phyloP scores from a whole-genome alignment of 1,140 invertebrate species.

The Muscidifurax raptorellus region DNA sequence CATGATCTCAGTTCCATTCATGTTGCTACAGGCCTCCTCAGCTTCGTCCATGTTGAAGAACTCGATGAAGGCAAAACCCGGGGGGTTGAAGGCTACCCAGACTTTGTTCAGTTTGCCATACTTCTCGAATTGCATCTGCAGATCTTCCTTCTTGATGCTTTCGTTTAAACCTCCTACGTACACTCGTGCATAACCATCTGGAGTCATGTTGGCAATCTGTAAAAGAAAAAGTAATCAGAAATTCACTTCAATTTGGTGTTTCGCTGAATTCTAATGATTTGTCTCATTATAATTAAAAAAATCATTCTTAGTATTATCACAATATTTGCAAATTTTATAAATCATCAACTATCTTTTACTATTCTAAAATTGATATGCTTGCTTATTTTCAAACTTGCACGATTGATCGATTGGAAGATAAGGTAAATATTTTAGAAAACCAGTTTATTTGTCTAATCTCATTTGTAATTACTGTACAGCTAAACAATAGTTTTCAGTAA shows the following conservation, averaged over 20 bases:
- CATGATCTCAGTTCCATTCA: constrained; percentile 91
- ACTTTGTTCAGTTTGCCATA: constrained; percentile 96
- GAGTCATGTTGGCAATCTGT: constrained; percentile 67
- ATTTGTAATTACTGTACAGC: neutral
- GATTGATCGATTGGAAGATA: no score
- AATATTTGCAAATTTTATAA: no score
- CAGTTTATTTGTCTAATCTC: neutral
- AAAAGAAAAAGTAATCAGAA: constrained; percentile 1
- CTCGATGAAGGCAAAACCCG: constrained; percentile 99
- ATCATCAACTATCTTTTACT: neutral
- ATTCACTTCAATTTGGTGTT: neutral
- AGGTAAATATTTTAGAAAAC: neutral
- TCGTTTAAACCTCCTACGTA: constrained; percentile 90
- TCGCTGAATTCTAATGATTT: no score
- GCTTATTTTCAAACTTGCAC: neutral
- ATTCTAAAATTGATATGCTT: neutral
- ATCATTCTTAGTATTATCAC: no score
- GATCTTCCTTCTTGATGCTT: constrained; percentile 90
- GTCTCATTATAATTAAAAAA: no score
- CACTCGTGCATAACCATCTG: constrained; percentile 81
- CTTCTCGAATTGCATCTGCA: constrained; percentile 89
- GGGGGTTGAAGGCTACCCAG: constrained; percentile 96
- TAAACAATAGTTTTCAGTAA: neutral
- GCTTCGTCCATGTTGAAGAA: constrained; percentile 97
- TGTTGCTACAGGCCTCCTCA: constrained; percentile 91